Base-by-base conservation (phyloP, 2,797 vertebrate species). In the Calcarius lapponicus region DNA sequence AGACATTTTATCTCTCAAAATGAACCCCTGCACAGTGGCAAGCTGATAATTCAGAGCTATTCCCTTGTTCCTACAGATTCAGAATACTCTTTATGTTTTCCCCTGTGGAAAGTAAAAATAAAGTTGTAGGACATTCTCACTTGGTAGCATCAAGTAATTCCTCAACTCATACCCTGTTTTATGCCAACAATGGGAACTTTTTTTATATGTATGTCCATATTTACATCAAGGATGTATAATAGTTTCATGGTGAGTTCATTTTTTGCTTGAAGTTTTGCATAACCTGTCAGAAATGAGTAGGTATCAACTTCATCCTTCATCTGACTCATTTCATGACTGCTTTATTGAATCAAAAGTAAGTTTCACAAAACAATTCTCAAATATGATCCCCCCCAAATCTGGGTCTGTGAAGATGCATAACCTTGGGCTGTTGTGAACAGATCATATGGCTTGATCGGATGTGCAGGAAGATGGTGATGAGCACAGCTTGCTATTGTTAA, bases 401-500 rank as follows among this genome's bases (percentile, higher is more conserved):
- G 24, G 2, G 9, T 36, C n/a, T 76, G 51, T 76, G 60, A 81
- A 51, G 60, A 43, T 50, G 16, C 29, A 43, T 81, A 60, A 73
- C 45, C 19, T 45, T 64, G 25, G 31, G 60, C 58, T 62, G 51
- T 21, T 86, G 67, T 64, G 43, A 86, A 57, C 40, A 92, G 88
- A 70, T 81, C 29, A 31, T 86, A 61, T 65, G 65, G 48, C 53
- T 48, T 66, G 74, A 75, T 88, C 40, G 66, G 66, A 79, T 38
- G 9, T 67, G 86, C 80, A 70, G 78, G 66, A 84, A 38, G 74
- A 81, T 75, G 34, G 45, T 53, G 28, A 66, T 73, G 83, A 88
- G 56, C 58, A 80, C 48, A 60, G 26, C 51, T 90, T 64, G 78
- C 51, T 80, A 57, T 95, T 95, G 93, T 92, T 84, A 60, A 93